These are phyloP conservation scores for Octonoba sinensis DNA, from an alignment of 2,888 invertebrate species.

Conservation along the genomic window DNA sequence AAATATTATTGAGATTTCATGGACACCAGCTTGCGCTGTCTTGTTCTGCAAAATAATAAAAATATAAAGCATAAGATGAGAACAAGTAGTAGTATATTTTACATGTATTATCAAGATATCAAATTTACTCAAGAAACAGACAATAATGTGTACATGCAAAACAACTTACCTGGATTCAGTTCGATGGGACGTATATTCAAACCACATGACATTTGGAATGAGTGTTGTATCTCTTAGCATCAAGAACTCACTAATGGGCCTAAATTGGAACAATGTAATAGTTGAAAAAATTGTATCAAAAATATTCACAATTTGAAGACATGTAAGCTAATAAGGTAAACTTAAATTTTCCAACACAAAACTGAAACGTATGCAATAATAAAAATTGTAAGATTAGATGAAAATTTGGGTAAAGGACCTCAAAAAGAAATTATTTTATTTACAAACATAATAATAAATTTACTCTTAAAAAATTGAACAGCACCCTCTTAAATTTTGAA, in stretches of 20 bases:
- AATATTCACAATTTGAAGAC: no score
- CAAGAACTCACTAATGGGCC: conserved; percentile 87
- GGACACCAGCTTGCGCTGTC: conserved; percentile 84
- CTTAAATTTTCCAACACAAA: no score
- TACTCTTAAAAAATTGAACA: no score
- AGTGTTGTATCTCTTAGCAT: conserved; percentile 89
- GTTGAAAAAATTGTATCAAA: not conserved
- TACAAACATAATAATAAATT: no score
- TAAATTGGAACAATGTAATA: conserved; percentile 72
- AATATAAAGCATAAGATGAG: not conserved
- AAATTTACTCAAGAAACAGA: no score
- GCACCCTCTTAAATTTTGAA: no score
- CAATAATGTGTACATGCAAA: no score
- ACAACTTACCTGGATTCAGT: conserved; percentile 78
- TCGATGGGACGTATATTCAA: conserved; percentile 89
- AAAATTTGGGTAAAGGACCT: no score
- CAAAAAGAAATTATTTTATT: no score
- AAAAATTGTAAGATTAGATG: not conserved
- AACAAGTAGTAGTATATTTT: no score
- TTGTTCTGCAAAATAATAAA: conserved; percentile 74
- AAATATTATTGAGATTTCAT: conserved; percentile 70
- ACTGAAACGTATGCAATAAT: not conserved
- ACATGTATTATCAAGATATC: no score
- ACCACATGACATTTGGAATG: conserved; percentile 93
- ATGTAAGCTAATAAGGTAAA: not conserved